These are phyloP conservation scores for Drosophila erecta DNA, from an alignment of 1,140 invertebrate species.

Conservation along the genomic window DNA sequence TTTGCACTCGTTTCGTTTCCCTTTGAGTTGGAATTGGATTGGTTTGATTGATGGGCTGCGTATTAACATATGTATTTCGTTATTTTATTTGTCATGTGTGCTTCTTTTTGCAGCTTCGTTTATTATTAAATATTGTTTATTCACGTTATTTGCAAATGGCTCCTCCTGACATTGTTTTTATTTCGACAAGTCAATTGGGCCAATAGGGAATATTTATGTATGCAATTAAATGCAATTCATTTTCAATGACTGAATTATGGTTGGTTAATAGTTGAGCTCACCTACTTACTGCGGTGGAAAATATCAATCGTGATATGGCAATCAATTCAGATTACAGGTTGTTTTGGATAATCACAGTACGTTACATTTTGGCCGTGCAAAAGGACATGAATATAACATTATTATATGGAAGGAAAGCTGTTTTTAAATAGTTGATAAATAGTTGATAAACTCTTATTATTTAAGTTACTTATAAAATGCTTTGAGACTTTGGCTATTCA, in stretches of 20 bases:
- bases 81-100: slow-evolving; percentile 33
- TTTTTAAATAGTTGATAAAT: too few species aligned
- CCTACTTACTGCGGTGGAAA: slow-evolving; percentile 26
- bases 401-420: too few species aligned
- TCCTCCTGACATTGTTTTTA: slow-evolving; percentile 23
- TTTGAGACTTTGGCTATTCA: too few species aligned
- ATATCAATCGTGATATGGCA: slow-evolving; percentile 18
- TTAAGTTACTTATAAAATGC: too few species aligned
- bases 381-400: not conserved
- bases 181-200: slow-evolving; percentile 41
- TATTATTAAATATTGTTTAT: slow-evolving; percentile 56
- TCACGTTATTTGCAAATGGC: slow-evolving; percentile 4
- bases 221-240: slow-evolving; percentile 64
- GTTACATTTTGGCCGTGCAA: too few species aligned
- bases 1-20: slow-evolving; percentile 24
- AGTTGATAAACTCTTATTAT: too few species aligned
- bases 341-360: not conserved
- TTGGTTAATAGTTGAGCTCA: slow-evolving; percentile 50
- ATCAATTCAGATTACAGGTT: slow-evolving; percentile 16
- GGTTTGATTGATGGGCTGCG: slow-evolving; percentile 64
- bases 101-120: slow-evolving; percentile 39
- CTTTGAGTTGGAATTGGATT: slow-evolving; percentile 66
- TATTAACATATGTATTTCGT: slow-evolving; percentile 61
- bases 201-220: slow-evolving; percentile 32
- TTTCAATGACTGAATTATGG: slow-evolving; percentile 54